A percentile compares a stretch with the other conserved stretches of the same genome.
phyloP scores from a whole-genome alignment of 2,797 vertebrate genomes.

The Takifugu ocellatus region DNA sequence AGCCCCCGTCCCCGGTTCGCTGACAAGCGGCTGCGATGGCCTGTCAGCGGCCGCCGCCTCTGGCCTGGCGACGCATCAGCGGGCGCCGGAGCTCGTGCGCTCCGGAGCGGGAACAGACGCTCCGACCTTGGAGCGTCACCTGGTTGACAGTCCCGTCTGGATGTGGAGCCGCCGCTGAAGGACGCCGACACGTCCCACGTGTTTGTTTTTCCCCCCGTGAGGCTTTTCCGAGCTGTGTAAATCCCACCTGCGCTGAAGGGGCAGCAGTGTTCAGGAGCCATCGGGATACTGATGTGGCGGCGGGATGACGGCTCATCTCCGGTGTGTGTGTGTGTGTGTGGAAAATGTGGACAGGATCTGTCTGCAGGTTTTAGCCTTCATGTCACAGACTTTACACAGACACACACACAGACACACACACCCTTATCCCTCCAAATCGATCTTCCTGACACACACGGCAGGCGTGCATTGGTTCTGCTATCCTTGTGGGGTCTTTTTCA shows the following conservation, averaged over 20 bases:
- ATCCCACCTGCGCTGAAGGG: conserved; percentile 20
- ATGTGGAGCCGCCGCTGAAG: conserved; percentile 7
- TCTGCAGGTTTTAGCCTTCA: conserved; percentile 41
- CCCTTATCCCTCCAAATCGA: conserved; percentile 14
- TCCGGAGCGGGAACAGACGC: neutral
- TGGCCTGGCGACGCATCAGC: conserved; percentile 34
- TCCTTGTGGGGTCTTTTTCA: too few species aligned
- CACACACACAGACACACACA: conserved; percentile 20
- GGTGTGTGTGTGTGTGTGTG: conserved; percentile 22
- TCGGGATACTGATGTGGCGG: conserved; percentile 12
- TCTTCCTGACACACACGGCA: conserved; percentile 14
- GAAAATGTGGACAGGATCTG: conserved; percentile 39
- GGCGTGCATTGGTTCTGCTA: too few species aligned
- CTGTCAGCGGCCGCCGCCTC: conserved; percentile 41
- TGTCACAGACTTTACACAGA: conserved; percentile 13
- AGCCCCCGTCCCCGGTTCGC: conserved; percentile 35
- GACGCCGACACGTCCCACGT: conserved; percentile 4
- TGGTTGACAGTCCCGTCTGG: conserved; percentile 47
- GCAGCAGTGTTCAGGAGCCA: neutral
- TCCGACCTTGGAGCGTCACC: conserved; percentile 34
- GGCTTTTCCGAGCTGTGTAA: conserved; percentile 14
- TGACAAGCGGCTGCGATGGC: conserved; percentile 56
- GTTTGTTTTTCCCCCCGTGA: conserved; percentile 18
- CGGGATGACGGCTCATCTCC: conserved; percentile 9
- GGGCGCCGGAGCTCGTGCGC: conserved; percentile 24